phyloP scores from a whole-genome alignment of 2,113 vertebrate genomes.

The Alexandromys fortis region DNA sequence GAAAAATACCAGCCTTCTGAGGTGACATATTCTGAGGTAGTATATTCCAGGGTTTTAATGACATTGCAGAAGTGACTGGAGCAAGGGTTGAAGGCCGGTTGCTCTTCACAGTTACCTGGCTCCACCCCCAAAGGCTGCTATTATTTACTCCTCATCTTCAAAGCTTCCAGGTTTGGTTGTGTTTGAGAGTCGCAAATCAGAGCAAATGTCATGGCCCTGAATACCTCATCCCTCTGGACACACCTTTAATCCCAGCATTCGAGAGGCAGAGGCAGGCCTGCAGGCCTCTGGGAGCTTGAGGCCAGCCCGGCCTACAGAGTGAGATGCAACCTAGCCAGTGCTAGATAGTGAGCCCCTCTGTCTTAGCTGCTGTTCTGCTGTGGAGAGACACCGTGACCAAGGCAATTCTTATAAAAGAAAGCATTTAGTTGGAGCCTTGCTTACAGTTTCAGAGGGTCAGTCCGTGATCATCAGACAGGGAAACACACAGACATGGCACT shows the following conservation, averaged over 20 bases:
- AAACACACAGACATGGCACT: neutral
- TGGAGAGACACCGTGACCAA: neutral
- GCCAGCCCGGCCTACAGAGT: neutral
- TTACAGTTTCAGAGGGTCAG: neutral
- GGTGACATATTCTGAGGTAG: neutral
- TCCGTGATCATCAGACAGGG: neutral
- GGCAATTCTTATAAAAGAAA: neutral
- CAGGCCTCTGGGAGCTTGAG: neutral
- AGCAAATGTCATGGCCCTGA: rapidly evolving
- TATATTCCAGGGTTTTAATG: neutral
- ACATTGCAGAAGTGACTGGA: neutral
- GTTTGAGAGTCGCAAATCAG: neutral
- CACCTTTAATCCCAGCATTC: neutral
- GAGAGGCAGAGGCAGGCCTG: neutral
- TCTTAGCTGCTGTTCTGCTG: neutral
- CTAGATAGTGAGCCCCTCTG: neutral
- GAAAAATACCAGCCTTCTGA: neutral
- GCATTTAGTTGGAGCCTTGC: neutral
- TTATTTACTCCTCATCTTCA: neutral
- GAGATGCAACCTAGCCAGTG: neutral
- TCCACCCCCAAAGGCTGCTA: neutral
- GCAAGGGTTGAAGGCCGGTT: neutral
- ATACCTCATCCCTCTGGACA: neutral
- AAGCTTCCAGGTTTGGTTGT: neutral
- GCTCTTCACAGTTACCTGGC: neutral